These are phyloP conservation scores for Epinotia nisella DNA, from an alignment of 2,888 invertebrate genomes.

Conservation along the genomic window DNA sequence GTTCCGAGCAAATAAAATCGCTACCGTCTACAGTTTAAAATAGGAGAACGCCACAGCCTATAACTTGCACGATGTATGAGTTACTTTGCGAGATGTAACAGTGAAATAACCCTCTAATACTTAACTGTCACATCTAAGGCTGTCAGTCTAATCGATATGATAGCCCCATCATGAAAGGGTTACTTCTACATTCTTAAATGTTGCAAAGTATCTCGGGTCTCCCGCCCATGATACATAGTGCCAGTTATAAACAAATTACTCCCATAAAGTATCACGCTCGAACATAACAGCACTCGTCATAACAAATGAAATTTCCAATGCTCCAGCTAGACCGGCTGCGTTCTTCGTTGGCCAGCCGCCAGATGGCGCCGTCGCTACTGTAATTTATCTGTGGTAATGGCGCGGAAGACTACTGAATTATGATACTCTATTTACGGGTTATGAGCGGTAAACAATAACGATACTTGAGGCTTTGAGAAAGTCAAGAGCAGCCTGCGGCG, in stretches of 20 bases:
- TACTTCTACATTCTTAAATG: too few species aligned
- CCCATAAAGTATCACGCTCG: slow-evolving; percentile 36
- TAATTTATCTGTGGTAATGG: slow-evolving; percentile 70
- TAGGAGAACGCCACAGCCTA: too few species aligned
- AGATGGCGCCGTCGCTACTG: slow-evolving; percentile 52
- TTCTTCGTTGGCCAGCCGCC: slow-evolving; percentile 54
- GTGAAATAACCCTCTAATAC: too few species aligned
- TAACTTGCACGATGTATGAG: too few species aligned
- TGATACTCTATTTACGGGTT: slow-evolving; percentile 61
- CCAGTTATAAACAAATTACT: slow-evolving; percentile 36
- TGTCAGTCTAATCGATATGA: too few species aligned
- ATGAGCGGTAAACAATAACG: slow-evolving; percentile 46
- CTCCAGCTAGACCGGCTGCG: slow-evolving; percentile 27
- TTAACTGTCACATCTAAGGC: not conserved
- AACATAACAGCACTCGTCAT: slow-evolving; percentile 42
- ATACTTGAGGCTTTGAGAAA: slow-evolving; percentile 20
- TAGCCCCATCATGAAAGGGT: too few species aligned
- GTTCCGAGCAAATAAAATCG: not conserved
- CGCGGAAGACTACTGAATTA: slow-evolving; percentile 67
- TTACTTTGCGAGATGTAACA: too few species aligned
- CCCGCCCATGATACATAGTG: too few species aligned
- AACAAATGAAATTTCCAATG: slow-evolving; percentile 58
- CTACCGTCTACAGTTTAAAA: not conserved
- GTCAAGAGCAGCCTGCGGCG: not conserved
- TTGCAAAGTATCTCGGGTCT: too few species aligned